Percentiles rank a stretch among this genome's conserved stretches.
Evolutionary conservation across 1,140 invertebrate species (phyloP).

Genomic region (Papilio polytes): DNA sequence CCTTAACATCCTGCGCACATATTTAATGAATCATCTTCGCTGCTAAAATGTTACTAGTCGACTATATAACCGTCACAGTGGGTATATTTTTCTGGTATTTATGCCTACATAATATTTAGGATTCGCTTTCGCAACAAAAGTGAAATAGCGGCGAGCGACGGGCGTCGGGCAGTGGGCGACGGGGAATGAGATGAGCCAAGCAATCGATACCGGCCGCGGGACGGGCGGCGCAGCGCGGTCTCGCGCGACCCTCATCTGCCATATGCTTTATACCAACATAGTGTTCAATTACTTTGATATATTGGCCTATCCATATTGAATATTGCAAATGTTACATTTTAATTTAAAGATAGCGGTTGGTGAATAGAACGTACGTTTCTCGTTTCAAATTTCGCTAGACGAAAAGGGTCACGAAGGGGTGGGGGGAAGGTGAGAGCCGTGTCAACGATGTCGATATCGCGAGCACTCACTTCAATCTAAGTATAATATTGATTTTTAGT

Average conservation of each 20-base stretch:
- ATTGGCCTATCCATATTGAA: too few relatives aligned
- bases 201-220: conserved; percentile 25
- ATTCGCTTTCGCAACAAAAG: neutral
- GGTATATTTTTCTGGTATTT: neutral
- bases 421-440: too few relatives aligned
- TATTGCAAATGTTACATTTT: too few relatives aligned
- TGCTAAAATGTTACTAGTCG: conserved; percentile 3
- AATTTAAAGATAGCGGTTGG: too few relatives aligned
- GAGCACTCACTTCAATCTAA: too few relatives aligned
- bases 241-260: neutral
- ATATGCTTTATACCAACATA: too few relatives aligned
- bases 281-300: too few relatives aligned
- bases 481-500: too few relatives aligned
- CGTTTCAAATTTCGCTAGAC: too few relatives aligned
- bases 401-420: too few relatives aligned
- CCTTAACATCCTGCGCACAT: neutral
- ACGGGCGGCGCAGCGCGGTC: neutral
- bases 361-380: too few relatives aligned
- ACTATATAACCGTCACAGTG: neutral
- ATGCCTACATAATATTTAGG: neutral
- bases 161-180: neutral
- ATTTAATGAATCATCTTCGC: neutral
- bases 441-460: too few relatives aligned
- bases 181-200: conserved; percentile 20
- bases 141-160: neutral